Evolutionary conservation across 2,113 vertebrate species (phyloP).

Genomic region (Pelvicachromis taeniatus): DNA sequence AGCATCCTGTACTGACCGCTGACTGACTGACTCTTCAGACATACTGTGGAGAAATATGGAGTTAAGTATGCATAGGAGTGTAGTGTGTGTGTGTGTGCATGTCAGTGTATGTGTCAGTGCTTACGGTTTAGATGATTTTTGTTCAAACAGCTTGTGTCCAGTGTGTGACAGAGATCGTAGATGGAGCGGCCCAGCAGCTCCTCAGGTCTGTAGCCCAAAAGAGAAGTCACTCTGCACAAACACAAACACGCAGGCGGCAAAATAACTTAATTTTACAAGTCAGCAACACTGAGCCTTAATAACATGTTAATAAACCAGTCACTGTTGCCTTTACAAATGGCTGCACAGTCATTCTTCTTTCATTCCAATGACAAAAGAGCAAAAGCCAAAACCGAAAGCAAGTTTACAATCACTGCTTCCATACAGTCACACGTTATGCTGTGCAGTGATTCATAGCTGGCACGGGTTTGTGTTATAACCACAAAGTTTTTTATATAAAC

Average conservation of each 20-base stretch:
- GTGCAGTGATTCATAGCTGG: not conserved
- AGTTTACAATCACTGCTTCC: not conserved
- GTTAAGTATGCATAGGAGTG: not conserved
- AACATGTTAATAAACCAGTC: not conserved
- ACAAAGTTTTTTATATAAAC: not conserved
- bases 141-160: slow-evolving; percentile 83
- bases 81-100: not conserved
- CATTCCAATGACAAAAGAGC: not conserved
- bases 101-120: slow-evolving; percentile 23
- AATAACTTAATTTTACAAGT: not conserved
- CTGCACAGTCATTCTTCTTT: not conserved
- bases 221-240: slow-evolving; percentile 78
- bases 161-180: slow-evolving; percentile 88
- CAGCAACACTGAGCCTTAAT: not conserved
- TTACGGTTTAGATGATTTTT: slow-evolving; percentile 90
- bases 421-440: not conserved
- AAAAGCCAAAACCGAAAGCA: not conserved
- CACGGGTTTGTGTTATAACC: not conserved
- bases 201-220: slow-evolving; percentile 87
- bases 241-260: not conserved
- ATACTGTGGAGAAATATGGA: slow-evolving; percentile 73
- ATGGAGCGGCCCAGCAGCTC: slow-evolving; percentile 87
- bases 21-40: slow-evolving; percentile 87
- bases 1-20: slow-evolving; percentile 91
- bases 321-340: not conserved